These are phyloP conservation scores for Megaceryle torquata DNA, from an alignment of 2,113 vertebrate species.

Conservation along the genomic window DNA sequence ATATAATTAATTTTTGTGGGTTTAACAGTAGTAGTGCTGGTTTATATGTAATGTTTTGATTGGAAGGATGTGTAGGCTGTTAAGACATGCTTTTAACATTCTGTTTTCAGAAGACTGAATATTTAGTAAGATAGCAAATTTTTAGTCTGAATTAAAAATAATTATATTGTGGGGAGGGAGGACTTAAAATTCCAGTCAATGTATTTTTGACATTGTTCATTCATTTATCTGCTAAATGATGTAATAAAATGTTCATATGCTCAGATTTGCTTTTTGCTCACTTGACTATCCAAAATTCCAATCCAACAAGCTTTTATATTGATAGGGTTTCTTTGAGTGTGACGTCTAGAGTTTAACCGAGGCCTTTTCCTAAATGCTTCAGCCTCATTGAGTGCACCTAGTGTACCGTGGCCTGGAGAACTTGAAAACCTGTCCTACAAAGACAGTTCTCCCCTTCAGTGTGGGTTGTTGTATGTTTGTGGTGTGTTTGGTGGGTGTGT, in stretches of 20 bases:
- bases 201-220: neutral
- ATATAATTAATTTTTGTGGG: neutral
- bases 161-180: neutral
- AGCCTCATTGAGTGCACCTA: neutral
- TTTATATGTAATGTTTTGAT: neutral
- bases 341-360: neutral
- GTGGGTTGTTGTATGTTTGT: neutral
- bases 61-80: neutral
- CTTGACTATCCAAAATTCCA: neutral
- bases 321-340: neutral
- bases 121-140: neutral
- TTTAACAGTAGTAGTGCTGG: neutral
- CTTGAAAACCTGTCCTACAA: neutral
- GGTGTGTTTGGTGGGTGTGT: too few relatives aligned
- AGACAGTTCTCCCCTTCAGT: neutral
- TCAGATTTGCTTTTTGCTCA: neutral
- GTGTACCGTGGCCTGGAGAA: neutral
- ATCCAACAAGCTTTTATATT: neutral
- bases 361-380: neutral
- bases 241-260: neutral
- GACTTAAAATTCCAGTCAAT: neutral
- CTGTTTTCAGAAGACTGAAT: neutral
- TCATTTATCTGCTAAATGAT: neutral
- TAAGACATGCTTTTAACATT: neutral
- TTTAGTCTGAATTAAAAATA: neutral